These are phyloP conservation scores for Mungos mungo DNA, from an alignment of 2,113 vertebrate genomes.

Conservation along the genomic window DNA sequence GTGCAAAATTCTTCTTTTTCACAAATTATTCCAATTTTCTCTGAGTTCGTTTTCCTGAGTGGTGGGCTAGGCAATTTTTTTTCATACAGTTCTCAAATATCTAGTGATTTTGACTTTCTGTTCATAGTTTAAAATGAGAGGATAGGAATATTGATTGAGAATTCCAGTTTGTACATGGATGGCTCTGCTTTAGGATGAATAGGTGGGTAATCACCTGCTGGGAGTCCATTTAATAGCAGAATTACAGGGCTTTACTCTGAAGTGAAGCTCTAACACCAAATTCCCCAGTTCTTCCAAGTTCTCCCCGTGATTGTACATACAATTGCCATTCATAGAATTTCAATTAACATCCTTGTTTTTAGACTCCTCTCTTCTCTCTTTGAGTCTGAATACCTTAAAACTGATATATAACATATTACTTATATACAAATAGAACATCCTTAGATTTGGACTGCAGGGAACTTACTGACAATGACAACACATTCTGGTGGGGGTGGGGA, in stretches of 20 bases:
- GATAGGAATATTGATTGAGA: not conserved
- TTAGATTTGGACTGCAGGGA: not conserved
- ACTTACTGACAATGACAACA: not conserved
- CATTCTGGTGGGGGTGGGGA: too few relatives aligned
- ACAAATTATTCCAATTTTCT: not conserved
- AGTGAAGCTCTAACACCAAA: not conserved
- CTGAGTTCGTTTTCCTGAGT: not conserved
- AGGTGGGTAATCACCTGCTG: not conserved
- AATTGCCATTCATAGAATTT: not conserved
- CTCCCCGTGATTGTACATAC: not conserved
- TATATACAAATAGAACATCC: not conserved
- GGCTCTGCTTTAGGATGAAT: not conserved
- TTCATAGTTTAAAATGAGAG: not conserved
- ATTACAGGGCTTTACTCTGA: not conserved
- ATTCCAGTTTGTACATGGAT: rapidly evolving
- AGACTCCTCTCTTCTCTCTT: not conserved
- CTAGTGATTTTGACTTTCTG: not conserved
- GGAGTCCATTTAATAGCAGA: not conserved
- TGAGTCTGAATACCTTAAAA: not conserved
- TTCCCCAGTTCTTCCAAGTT: not conserved
- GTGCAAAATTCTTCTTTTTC: not conserved
- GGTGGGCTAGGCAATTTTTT: not conserved
- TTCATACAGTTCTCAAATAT: not conserved
- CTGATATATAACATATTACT: not conserved
- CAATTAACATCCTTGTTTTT: not conserved